Evolutionary conservation across 1,140 invertebrate species (phyloP), one percentile per base, ranked within the genome.

Genomic region (Rhagoletis pomonella): DNA sequence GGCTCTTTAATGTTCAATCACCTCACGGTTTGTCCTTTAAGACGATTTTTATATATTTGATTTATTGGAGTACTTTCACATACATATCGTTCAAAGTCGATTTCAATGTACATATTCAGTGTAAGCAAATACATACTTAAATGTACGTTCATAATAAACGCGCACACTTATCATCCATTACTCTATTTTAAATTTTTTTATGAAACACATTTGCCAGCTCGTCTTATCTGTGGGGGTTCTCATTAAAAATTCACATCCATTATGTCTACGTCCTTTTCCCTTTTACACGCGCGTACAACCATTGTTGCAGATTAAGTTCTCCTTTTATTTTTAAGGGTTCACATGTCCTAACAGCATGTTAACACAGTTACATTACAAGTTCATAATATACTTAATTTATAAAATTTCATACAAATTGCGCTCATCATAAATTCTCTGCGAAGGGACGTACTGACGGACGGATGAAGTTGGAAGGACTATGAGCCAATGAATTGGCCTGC

Each of bases 331-430:
- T 81, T 81, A 81, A 81, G 73, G 73, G 73, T 81, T 81, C 44
- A 50, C 47, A 81, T 81, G n/a, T 29, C 73, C 73, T 58, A 81
- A 42, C 47, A 81, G 73, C 44, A 50, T 81, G 73, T 81, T 81
- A 81, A 81, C 73, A 81, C 73, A 50, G 17, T 55, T 17, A 17
- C 47, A 81, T 81, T 81, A 81, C 73, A 81, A 47, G 47, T 81
- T 81, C 73, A 81, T 81, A 81, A 81, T 81, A 81, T 81, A 55
- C 73, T 81, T 81, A 81, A 81, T 81, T 81, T 81, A 81, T 81
- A 81, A 81, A 81, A 81, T 81, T 81, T 50, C 73, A 58, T 81
- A 81, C 73, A 81, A 81, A 81, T 81, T 81, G 73, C 73, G 17
- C 50, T 29, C n/a, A 42, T 81, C 73, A 81, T 81, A 81, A 81